These are phyloP conservation scores for Oscheius sp. DNA, from an alignment of 1,140 invertebrate species.

Conservation along the genomic window DNA sequence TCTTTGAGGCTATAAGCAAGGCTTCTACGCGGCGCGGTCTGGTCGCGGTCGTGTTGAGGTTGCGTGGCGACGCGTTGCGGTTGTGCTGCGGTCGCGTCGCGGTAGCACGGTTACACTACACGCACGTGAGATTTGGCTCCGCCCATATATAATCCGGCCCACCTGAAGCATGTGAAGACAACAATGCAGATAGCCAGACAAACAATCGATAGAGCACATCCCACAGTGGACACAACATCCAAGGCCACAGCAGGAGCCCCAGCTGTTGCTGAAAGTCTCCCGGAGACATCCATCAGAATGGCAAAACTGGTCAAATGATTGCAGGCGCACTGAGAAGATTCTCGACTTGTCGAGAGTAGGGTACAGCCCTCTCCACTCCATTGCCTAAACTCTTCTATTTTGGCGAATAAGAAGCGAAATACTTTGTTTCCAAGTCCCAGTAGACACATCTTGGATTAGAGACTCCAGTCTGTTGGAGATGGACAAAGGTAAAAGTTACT, in stretches of 20 bases:
- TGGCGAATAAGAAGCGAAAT: neutral
- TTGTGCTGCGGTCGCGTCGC: too few species aligned
- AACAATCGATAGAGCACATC: constrained; percentile 49
- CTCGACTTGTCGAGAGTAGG: constrained; percentile 29
- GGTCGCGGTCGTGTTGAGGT: too few species aligned
- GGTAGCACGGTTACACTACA: too few species aligned
- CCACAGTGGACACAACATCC: constrained; percentile 48
- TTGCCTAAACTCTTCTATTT: constrained; percentile 27
- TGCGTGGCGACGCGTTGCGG: too few species aligned
- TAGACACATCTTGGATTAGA: constrained; percentile 49
- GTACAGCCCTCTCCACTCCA: constrained; percentile 40
- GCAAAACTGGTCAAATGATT: constrained; percentile 53
- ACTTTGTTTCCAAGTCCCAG: constrained; percentile 44
- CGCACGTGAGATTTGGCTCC: too few species aligned
- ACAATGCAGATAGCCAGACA: constrained; percentile 42
- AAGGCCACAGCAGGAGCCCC: constrained; percentile 33
- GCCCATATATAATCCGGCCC: neutral
- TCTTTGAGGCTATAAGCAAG: constrained; percentile 1
- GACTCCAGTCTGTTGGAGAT: constrained; percentile 44
- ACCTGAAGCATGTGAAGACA: constrained; percentile 47
- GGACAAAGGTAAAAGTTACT: constrained; percentile 50
- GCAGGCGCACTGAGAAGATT: constrained; percentile 47
- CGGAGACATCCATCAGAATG: constrained; percentile 51
- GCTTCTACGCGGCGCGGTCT: too few species aligned
- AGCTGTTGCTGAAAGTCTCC: constrained; percentile 25